Conservation (phyloP, 92 coral and sea anemone genomes). For the Paragorgia papillata region DNA sequence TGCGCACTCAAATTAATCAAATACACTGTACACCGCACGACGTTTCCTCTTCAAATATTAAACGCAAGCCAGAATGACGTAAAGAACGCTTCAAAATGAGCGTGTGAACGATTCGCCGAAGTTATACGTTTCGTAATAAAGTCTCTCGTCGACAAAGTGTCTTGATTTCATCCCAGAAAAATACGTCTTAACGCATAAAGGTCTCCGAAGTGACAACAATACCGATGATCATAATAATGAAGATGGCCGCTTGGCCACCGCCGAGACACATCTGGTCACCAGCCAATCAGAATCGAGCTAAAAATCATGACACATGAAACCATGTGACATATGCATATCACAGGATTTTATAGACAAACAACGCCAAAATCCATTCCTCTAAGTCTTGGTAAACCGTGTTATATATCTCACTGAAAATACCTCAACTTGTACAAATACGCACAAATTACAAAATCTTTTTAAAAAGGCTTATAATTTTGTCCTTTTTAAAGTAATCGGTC, state of each 20-base stretch:
- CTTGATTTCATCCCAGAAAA: not conserved
- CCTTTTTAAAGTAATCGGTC: no score
- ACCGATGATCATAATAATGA: slow-evolving; percentile 15
- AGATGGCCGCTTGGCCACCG: slow-evolving; percentile 30
- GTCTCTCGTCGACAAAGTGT: not conserved
- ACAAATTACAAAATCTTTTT: no score
- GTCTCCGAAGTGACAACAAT: slow-evolving; percentile 24
- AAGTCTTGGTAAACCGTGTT: no score
- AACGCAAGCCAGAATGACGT: slow-evolving; percentile 8
- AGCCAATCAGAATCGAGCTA: slow-evolving; percentile 25
- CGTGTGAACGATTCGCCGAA: no score
- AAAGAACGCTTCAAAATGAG: no score
- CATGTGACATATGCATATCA: slow-evolving; percentile 25
- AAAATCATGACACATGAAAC: slow-evolving; percentile 16
- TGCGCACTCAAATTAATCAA: slow-evolving; percentile 25
- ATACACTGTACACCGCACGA: slow-evolving; percentile 42
- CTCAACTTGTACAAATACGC: no score
- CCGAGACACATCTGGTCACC: slow-evolving; percentile 27
- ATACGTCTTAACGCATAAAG: not conserved
- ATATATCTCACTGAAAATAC: no score
- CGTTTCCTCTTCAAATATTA: slow-evolving; percentile 23
- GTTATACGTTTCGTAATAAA: no score
- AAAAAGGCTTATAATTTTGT: no score
- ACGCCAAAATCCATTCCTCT: no score
- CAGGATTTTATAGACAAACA: no score